Conservation (phyloP, 2,888 invertebrate genomes). For the Diabrotica balteata region DNA sequence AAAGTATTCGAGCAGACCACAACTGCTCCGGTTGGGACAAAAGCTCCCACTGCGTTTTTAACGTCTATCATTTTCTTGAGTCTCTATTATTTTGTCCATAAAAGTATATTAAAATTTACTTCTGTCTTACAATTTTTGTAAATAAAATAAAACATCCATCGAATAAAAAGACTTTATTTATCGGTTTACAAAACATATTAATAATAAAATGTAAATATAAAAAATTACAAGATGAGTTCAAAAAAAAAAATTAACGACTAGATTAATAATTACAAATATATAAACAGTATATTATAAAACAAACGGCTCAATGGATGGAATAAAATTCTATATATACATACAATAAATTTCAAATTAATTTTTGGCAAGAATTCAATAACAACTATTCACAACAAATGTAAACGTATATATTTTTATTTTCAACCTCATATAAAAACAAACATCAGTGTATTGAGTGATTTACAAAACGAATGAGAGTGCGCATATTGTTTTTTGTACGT, state of each 20-base stretch:
- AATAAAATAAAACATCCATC: too few species aligned
- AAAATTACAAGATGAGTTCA: slow-evolving; percentile 8
- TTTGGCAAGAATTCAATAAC: slow-evolving; percentile 23
- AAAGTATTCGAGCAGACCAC: too few species aligned
- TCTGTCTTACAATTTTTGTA: too few species aligned
- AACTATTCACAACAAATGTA: slow-evolving; percentile 17
- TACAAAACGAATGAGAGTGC: background rate
- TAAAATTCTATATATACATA: slow-evolving; percentile 20
- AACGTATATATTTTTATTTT: slow-evolving; percentile 15
- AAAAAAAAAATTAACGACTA: slow-evolving; percentile 31
- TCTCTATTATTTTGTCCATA: too few species aligned
- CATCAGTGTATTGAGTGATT: background rate
- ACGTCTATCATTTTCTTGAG: too few species aligned
- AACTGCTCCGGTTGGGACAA: too few species aligned
- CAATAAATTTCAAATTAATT: slow-evolving; percentile 11
- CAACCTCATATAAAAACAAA: slow-evolving; percentile 10
- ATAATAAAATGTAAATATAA: background rate
- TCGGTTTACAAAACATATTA: slow-evolving; percentile 3
- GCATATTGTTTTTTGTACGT: too few species aligned
- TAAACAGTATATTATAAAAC: slow-evolving; percentile 17
- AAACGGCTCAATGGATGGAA: slow-evolving; percentile 23
- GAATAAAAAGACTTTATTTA: background rate
- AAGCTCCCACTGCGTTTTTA: too few species aligned
- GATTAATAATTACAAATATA: slow-evolving; percentile 30
- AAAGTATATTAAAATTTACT: too few species aligned